A percentile compares a stretch with the other conserved stretches of the same genome.
Conservation (phyloP, 2,113 vertebrate species). For the Stegastes partitus region DNA sequence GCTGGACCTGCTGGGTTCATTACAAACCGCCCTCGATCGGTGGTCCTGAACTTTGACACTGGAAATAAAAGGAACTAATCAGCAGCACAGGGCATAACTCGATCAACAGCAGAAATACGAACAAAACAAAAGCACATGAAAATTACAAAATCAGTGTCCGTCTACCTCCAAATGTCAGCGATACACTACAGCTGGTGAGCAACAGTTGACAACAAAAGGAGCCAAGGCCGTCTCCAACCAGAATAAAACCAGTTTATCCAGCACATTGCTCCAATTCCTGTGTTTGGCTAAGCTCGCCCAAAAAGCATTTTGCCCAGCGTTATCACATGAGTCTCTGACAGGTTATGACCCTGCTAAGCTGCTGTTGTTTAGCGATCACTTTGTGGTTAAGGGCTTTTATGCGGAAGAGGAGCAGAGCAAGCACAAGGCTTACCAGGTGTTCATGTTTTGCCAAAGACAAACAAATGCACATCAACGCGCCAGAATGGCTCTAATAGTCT, state of each 20-base stretch:
- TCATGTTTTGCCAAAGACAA: conserved; percentile 15
- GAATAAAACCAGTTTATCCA: conserved; percentile 59
- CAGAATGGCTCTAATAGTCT: background rate
- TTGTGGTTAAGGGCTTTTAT: conserved; percentile 29
- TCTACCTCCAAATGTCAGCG: background rate
- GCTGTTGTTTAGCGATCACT: conserved; percentile 31
- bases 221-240: conserved; percentile 13
- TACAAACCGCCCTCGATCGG: conserved; percentile 53
- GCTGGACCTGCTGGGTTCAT: conserved; percentile 66
- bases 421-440: conserved; percentile 18
- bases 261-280: conserved; percentile 56
- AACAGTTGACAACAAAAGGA: conserved; percentile 23
- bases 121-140: background rate
- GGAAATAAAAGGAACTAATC: conserved; percentile 11
- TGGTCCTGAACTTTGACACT: conserved; percentile 76
- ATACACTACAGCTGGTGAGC: background rate
- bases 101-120: background rate
- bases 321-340: conserved; percentile 30
- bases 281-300: conserved; percentile 30
- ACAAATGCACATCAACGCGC: conserved; percentile 4
- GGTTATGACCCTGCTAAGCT: conserved; percentile 46
- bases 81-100: background rate
- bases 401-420: conserved; percentile 7
- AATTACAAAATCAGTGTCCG: background rate
- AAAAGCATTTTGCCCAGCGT: conserved; percentile 34